Percentiles rank a stretch among this genome's conserved stretches.
phyloP scores from a whole-genome alignment of 1,140 invertebrate species.

The Cheumatopsyche charites region DNA sequence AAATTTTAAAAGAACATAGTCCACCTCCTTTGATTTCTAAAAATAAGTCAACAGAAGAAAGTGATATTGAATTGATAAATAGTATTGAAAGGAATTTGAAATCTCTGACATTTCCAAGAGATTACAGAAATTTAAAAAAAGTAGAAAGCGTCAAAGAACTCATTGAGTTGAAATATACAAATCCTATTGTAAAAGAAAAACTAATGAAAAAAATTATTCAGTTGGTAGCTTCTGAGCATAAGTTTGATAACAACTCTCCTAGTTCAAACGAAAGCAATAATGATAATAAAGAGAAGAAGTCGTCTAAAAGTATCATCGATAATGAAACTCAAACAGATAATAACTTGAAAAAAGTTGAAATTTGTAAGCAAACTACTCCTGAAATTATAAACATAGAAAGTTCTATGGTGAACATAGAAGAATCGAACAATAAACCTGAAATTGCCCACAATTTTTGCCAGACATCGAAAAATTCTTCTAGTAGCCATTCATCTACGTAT shows the following conservation, averaged over 20 bases:
- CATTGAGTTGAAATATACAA: slow-evolving; percentile 51
- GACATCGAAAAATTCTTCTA: slow-evolving; percentile 21
- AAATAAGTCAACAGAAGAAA: too few relatives aligned
- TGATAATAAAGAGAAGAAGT: neutral
- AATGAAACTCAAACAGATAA: slow-evolving; percentile 4
- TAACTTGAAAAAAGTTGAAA: neutral
- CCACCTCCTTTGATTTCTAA: too few relatives aligned
- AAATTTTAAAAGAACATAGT: neutral
- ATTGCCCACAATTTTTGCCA: neutral
- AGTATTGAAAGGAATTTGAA: neutral
- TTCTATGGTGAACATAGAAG: neutral
- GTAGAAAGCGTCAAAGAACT: slow-evolving; percentile 53
- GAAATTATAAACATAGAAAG: neutral
- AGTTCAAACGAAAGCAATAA: neutral
- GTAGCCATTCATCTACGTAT: slow-evolving; percentile 49
- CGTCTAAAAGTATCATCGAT: neutral
- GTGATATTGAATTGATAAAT: neutral
- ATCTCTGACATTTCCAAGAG: slow-evolving; percentile 50
- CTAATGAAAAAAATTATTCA: slow-evolving; percentile 57
- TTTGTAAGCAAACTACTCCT: neutral
- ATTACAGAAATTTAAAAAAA: slow-evolving; percentile 56
- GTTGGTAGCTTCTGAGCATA: slow-evolving; percentile 51
- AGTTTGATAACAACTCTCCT: slow-evolving; percentile 51
- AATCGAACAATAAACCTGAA: neutral
- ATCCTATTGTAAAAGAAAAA: slow-evolving; percentile 55